Evolutionary conservation across 2,113 vertebrate genomes (phyloP).

Genomic region (Heterocephalus glaber): DNA sequence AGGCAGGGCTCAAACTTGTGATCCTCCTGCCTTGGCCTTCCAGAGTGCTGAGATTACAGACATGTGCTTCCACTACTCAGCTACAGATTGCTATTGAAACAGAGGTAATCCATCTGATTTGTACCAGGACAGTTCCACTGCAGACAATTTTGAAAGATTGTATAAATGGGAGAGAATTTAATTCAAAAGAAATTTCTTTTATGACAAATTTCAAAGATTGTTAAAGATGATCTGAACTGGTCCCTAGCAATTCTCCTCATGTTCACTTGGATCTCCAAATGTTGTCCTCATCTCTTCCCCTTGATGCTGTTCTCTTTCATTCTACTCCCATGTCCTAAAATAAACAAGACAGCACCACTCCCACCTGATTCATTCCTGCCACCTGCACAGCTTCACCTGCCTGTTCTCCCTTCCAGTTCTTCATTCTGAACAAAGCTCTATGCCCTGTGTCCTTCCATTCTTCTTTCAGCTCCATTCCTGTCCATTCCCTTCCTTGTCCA

Average conservation of each 20-base stretch:
- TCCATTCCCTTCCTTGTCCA: not conserved
- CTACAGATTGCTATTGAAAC: rapidly evolving
- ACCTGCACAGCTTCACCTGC: rapidly evolving
- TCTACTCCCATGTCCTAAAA: not conserved
- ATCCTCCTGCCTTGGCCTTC: not conserved
- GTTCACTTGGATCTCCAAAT: not conserved
- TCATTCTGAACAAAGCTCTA: rapidly evolving
- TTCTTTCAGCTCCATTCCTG: not conserved
- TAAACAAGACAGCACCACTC: rapidly evolving
- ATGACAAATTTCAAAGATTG: not conserved
- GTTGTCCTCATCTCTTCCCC: no score
- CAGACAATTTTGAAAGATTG: not conserved
- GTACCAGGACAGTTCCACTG: not conserved
- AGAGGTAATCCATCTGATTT: not conserved
- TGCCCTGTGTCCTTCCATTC: not conserved
- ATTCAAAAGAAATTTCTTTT: not conserved
- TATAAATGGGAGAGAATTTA: not conserved
- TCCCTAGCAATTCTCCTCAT: not conserved
- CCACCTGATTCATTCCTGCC: rapidly evolving
- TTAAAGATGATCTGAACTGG: not conserved
- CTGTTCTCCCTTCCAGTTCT: not conserved
- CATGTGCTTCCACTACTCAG: not conserved
- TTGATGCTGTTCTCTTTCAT: not conserved
- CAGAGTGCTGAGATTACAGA: not conserved
- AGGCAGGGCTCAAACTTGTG: not conserved